phyloP scores from a whole-genome alignment of 2,113 vertebrate genomes.

The Baryphthengus martii region DNA sequence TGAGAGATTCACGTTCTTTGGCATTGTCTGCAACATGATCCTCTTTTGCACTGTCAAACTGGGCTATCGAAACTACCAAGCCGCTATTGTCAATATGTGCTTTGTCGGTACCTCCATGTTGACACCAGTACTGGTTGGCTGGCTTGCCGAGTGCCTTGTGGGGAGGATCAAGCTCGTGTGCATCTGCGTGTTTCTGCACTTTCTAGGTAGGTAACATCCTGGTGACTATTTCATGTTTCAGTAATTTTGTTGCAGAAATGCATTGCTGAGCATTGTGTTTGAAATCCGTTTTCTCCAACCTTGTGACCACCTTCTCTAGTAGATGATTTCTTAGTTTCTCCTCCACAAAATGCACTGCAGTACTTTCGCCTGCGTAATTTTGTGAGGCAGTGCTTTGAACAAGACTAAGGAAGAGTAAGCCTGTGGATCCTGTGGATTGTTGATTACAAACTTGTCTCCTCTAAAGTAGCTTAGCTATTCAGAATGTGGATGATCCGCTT shows the following conservation, averaged over 20 bases:
- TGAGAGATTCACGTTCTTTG: constrained; percentile 88
- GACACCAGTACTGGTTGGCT: constrained; percentile 77
- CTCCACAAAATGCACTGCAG: background rate
- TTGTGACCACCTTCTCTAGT: background rate
- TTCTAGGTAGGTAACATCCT: constrained; percentile 81
- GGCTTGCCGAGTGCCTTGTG: constrained; percentile 81
- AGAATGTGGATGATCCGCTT: fast-evolving
- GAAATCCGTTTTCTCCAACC: background rate
- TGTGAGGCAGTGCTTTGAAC: background rate
- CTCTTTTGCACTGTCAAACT: constrained; percentile 88
- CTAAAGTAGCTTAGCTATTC: background rate
- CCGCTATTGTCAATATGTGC: constrained; percentile 83
- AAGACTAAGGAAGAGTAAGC: background rate
- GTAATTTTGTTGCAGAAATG: background rate
- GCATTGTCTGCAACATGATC: constrained; percentile 91
- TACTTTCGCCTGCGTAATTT: background rate
- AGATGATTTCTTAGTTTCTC: background rate
- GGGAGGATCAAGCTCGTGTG: constrained; percentile 82
- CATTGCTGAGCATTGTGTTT: fast-evolving
- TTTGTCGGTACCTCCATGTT: constrained; percentile 85
- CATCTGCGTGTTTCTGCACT: constrained; percentile 84
- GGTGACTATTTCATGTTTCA: fast-evolving
- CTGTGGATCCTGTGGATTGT: no score
- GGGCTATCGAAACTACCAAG: constrained; percentile 83
- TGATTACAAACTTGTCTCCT: background rate